Percentiles rank a stretch among this genome's conserved stretches.
Evolutionary conservation across 2,888 invertebrate genomes (phyloP).

Genomic region (Peribatodes rhomboidaria): DNA sequence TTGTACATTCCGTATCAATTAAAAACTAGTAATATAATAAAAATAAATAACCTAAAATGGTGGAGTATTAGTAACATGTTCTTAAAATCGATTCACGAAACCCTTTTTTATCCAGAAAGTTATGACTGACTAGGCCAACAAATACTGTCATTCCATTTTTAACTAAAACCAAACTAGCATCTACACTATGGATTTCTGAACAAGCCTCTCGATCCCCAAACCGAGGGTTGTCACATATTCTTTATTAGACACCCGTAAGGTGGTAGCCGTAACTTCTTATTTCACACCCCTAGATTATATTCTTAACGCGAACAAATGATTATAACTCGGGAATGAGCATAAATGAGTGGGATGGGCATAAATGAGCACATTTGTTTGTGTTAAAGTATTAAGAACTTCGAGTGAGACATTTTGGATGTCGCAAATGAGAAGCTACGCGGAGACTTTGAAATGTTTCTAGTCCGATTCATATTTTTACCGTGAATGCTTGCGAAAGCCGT

Average conservation of each 20-base stretch:
- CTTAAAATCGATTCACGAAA: too few species aligned
- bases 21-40: too few species aligned
- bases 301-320: conserved; percentile 38
- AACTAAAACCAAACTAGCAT: not conserved
- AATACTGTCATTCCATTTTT: not conserved
- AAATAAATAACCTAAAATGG: too few species aligned
- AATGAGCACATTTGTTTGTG: conserved; percentile 29
- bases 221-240: conserved; percentile 32
- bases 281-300: conserved; percentile 36
- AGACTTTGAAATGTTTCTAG: not conserved
- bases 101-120: too few species aligned
- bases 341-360: conserved; percentile 8
- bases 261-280: conserved; percentile 39
- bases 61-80: too few species aligned
- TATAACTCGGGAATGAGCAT: conserved; percentile 17
- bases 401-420: conserved; percentile 1
- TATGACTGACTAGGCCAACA: too few species aligned
- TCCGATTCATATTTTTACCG: too few species aligned
- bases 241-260: conserved; percentile 18
- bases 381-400: conserved; percentile 24
- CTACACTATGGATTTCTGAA: not conserved
- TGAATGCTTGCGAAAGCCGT: too few species aligned
- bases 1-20: too few species aligned
- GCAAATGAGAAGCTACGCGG: not conserved
- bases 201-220: conserved; percentile 23